Evolutionary conservation across 2,888 invertebrate species (phyloP), one percentile per base, ranked within the genome.

Genomic region (Mechanitis mazaeus): DNA sequence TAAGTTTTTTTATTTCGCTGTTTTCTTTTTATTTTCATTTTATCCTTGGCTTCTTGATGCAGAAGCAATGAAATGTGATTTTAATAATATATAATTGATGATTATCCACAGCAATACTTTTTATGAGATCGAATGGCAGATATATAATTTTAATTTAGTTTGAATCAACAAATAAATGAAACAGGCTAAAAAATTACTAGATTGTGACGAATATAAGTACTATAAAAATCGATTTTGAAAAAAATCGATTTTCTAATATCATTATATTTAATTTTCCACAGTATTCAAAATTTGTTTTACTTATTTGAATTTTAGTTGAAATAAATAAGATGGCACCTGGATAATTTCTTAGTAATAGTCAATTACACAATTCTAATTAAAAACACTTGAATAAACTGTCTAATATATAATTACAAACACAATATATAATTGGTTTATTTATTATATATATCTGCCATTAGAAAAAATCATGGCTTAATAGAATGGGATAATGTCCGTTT

Each of bases 61-160:
- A 89, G 89, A 85, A 87, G 89, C 89, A 89, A 90, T 88, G 87
- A 79, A 75, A 67, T 63, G 55, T 65, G 57, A 64, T 61, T 62
- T 61, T 20, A 50, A 45, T 28, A 53, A 50, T 38, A 55, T 50
- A 56, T 55, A 35, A 47, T 45, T 62, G 5, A 50, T 45, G 58
- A 61, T 64, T 81, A 79, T 80, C 89, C 89, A 89, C 89, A 89
- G 83, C 87, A 89, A 88, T 79, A 75, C 89, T 89, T 87, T 77
- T 73, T 72, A 74, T 70, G 69, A 65, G 71, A 74, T 75, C 79
- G 77, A 76, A 77, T 72, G 65, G 66, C 71, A 72, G 65, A 66
- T 71, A 64, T 58, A 61, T 62, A 53, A 45, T 28, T 9, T 54
- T 58, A 55, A 45, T n/a, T 55, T 45, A 42, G 28, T 47, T 42